These are phyloP conservation scores for Ceratina calcarata DNA, from an alignment of 1,140 invertebrate species.

Conservation along the genomic window DNA sequence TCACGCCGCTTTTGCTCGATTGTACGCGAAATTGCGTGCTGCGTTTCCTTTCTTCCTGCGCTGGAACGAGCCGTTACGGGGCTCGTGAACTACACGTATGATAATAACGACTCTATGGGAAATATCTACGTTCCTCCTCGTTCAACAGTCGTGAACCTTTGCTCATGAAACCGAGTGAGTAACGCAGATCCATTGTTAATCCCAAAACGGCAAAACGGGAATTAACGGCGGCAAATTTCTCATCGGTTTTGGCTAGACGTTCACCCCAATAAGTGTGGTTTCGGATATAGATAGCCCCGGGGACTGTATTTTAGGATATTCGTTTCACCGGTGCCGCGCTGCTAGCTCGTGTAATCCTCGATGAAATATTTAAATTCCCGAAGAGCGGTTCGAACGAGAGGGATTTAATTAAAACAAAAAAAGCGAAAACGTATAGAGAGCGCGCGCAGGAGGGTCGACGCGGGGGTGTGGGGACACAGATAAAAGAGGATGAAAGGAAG, in stretches of 20 bases:
- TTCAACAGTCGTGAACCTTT: not conserved
- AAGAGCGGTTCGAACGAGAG: not conserved
- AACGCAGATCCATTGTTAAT: conserved; percentile 36
- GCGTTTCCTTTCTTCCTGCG: too few species aligned
- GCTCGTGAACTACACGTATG: not conserved
- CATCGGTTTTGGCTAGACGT: conserved; percentile 46
- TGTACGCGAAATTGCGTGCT: not conserved
- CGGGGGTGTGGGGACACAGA: not conserved
- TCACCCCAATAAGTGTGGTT: conserved; percentile 44
- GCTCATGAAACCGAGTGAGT: not conserved
- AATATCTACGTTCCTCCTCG: not conserved
- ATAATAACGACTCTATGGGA: not conserved
- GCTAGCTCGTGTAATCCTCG: conserved; percentile 23
- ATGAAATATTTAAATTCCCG: conserved; percentile 44
- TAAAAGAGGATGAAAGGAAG: not conserved
- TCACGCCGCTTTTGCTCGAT: conserved; percentile 16
- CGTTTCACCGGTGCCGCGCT: not conserved
- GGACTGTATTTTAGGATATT: conserved; percentile 26
- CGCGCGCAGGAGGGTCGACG: not conserved
- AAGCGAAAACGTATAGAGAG: not conserved
- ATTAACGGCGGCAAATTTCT: conserved; percentile 46
- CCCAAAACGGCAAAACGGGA: conserved; percentile 32
- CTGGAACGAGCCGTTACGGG: too few species aligned
- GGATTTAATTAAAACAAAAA: conserved; percentile 20
- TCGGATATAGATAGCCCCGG: conserved; percentile 5